Evolutionary conservation across 1,140 invertebrate species (phyloP).

Genomic region (Aporrectodea caliginosa): DNA sequence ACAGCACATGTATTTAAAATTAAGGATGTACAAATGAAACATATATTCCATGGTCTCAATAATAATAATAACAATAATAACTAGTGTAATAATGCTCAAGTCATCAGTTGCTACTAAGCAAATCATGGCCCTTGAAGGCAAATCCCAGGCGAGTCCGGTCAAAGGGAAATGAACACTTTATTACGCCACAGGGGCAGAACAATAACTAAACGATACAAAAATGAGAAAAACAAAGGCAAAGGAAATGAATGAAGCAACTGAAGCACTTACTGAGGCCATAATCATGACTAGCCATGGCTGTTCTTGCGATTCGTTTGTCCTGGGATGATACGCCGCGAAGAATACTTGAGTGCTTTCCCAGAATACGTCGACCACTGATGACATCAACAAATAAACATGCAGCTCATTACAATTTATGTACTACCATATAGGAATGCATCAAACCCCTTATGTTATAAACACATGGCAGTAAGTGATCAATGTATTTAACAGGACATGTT

Average conservation of each 20-base stretch:
- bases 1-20: too few relatives aligned
- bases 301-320: conserved; percentile 35
- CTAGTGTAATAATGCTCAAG: neutral
- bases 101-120: neutral
- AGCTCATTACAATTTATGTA: too few relatives aligned
- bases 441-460: too few relatives aligned
- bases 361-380: conserved; percentile 61
- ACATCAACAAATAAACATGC: too few relatives aligned
- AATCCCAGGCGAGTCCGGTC: neutral
- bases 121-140: neutral
- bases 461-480: too few relatives aligned
- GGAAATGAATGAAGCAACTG: conserved; percentile 36
- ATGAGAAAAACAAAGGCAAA: conserved; percentile 4
- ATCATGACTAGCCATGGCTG: conserved; percentile 44
- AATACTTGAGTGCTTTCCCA: conserved; percentile 76
- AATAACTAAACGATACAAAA: conserved; percentile 22
- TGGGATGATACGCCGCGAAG: conserved; percentile 62
- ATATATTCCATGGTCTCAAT: too few relatives aligned
- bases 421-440: too few relatives aligned
- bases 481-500: too few relatives aligned
- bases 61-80: too few relatives aligned
- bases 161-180: neutral
- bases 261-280: conserved; percentile 55
- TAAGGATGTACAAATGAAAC: too few relatives aligned
- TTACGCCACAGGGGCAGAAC: conserved; percentile 23